Conservation (phyloP, 2,888 invertebrate species). For the Corythucha ciliata region DNA sequence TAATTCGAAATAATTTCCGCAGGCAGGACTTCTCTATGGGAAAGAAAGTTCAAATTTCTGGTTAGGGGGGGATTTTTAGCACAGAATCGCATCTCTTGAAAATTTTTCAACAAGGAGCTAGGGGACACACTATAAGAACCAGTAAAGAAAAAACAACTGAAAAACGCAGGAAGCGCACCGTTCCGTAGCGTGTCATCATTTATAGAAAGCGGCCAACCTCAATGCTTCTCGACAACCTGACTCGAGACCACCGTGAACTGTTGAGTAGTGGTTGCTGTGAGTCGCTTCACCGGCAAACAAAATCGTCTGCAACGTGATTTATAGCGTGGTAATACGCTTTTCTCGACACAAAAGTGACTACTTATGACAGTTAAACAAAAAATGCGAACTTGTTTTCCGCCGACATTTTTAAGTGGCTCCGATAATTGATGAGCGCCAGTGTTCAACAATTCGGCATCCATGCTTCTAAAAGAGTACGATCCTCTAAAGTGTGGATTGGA, state of each 20-base stretch:
- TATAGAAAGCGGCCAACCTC: constrained; percentile 39
- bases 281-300: constrained; percentile 58
- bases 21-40: no score
- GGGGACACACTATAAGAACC: no score
- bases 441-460: constrained; percentile 46
- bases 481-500: constrained; percentile 60
- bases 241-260: constrained; percentile 50
- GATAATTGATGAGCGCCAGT: constrained; percentile 48
- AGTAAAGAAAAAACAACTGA: no score
- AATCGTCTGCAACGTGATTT: constrained; percentile 39
- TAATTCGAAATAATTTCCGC: no score
- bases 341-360: no score
- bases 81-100: no score
- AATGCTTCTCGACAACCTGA: constrained; percentile 48
- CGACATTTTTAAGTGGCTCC: constrained; percentile 47
- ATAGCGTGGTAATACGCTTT: not conserved
- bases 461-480: constrained; percentile 56
- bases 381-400: constrained; percentile 37
- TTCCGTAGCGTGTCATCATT: no score
- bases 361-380: no score
- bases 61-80: no score
- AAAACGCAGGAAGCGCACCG: no score
- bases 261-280: constrained; percentile 44
- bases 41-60: no score
- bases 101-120: no score